A percentile compares a stretch with the other conserved stretches of the same genome.
Evolutionary conservation across 2,113 vertebrate genomes (phyloP).

Genomic region (Dendrocopos noguchii): DNA sequence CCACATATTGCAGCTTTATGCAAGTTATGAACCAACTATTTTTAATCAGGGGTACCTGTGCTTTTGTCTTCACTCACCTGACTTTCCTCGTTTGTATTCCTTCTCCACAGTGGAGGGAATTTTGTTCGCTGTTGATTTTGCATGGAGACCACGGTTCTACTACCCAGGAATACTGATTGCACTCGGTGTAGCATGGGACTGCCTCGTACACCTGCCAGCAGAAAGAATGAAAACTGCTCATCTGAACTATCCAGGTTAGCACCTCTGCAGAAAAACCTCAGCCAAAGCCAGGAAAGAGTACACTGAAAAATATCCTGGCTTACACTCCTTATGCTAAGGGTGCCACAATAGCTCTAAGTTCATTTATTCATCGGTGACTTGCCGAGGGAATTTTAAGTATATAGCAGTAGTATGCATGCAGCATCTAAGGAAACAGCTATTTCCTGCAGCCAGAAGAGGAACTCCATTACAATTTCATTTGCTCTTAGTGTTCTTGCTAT

Average conservation of each 20-base stretch:
- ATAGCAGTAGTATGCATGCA: constrained; percentile 38
- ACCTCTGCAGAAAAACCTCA: constrained; percentile 15
- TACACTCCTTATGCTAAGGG: neutral
- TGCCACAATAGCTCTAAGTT: constrained; percentile 13
- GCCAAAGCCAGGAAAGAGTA: neutral
- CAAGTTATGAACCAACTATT: neutral
- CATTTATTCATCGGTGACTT: constrained; percentile 63
- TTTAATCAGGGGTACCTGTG: neutral
- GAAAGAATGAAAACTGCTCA: constrained; percentile 55
- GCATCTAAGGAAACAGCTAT: constrained; percentile 40
- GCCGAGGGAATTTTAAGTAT: constrained; percentile 47
- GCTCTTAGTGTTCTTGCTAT: constrained; percentile 29
- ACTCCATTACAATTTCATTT: constrained; percentile 74
- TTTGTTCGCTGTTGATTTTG: constrained; percentile 87
- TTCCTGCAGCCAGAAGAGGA: constrained; percentile 57
- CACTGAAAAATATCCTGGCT: neutral
- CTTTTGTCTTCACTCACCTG: constrained; percentile 81
- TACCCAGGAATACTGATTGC: constrained; percentile 88
- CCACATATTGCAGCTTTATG: neutral
- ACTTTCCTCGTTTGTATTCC: constrained; percentile 92
- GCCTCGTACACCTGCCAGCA: constrained; percentile 90
- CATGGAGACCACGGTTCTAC: constrained; percentile 93
- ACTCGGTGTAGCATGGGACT: constrained; percentile 87
- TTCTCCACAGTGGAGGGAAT: constrained; percentile 87
- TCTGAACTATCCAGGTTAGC: neutral